phyloP scores from a whole-genome alignment of 2,888 invertebrate species.

The Autographa pulchrina region DNA sequence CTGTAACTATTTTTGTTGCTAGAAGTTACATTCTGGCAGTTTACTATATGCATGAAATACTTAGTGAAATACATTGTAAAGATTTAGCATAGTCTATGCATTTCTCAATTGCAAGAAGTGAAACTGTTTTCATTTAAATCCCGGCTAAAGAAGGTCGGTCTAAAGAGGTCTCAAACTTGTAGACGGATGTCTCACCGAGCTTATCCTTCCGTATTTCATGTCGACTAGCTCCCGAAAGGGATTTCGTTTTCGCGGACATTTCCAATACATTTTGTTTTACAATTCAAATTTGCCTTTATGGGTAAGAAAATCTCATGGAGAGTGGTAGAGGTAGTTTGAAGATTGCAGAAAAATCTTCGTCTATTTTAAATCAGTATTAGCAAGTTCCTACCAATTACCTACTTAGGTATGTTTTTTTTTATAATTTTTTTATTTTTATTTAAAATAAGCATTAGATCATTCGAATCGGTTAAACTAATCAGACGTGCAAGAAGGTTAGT shows the following conservation, averaged over 20 bases:
- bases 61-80: neutral
- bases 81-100: neutral
- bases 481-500: too few relatives aligned
- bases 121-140: slow-evolving; percentile 12
- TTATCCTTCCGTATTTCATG: slow-evolving; percentile 32
- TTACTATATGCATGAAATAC: neutral
- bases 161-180: slow-evolving; percentile 22
- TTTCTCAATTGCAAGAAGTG: slow-evolving; percentile 2
- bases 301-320: slow-evolving; percentile 5
- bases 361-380: too few relatives aligned
- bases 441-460: too few relatives aligned
- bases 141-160: neutral
- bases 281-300: slow-evolving; percentile 36
- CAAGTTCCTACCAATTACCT: too few relatives aligned
- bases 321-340: slow-evolving; percentile 12
- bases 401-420: too few relatives aligned
- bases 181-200: slow-evolving; percentile 16
- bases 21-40: neutral
- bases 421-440: too few relatives aligned
- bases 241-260: slow-evolving; percentile 31
- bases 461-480: too few relatives aligned
- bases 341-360: neutral
- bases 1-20: neutral
- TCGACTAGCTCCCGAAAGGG: slow-evolving; percentile 21
- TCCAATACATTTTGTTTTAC: slow-evolving; percentile 44